Evolutionary conservation across 1,140 invertebrate species (phyloP).

Genomic region (Aricia agestis): DNA sequence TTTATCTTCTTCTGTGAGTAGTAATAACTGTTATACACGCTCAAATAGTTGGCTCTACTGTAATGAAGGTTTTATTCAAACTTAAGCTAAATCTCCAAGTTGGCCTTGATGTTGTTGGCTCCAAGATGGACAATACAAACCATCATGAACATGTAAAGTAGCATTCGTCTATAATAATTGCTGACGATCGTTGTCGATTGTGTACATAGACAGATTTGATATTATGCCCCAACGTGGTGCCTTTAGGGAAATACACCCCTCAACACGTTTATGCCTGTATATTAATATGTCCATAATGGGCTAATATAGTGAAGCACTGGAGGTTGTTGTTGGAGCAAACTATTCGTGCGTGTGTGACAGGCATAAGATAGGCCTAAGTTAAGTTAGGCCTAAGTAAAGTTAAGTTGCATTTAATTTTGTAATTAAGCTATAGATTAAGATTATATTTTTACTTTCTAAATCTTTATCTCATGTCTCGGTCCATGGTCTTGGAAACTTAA

Average conservation of each 20-base stretch:
- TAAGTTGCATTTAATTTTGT: slow-evolving; percentile 8
- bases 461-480: neutral
- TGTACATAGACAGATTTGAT: too few relatives aligned
- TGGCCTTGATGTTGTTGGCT: too few relatives aligned
- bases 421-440: neutral
- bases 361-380: slow-evolving; percentile 5
- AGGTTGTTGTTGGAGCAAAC: neutral
- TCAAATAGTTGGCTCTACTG: neutral
- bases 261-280: neutral
- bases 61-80: neutral
- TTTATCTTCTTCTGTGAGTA: slow-evolving; percentile 19
- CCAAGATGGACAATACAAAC: too few relatives aligned
- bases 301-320: neutral
- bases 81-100: neutral
- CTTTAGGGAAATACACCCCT: too few relatives aligned
- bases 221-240: too few relatives aligned
- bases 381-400: neutral
- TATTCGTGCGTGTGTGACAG: neutral
- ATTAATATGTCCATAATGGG: too few relatives aligned
- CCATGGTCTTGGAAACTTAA: neutral
- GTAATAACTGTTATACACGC: neutral
- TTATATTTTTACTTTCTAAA: neutral
- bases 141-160: too few relatives aligned
- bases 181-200: too few relatives aligned
- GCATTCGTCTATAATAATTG: too few relatives aligned